Evolutionary conservation across 2,888 invertebrate genomes (phyloP), one percentile per base, ranked within the genome.

Genomic region (Octodonta nipae): DNA sequence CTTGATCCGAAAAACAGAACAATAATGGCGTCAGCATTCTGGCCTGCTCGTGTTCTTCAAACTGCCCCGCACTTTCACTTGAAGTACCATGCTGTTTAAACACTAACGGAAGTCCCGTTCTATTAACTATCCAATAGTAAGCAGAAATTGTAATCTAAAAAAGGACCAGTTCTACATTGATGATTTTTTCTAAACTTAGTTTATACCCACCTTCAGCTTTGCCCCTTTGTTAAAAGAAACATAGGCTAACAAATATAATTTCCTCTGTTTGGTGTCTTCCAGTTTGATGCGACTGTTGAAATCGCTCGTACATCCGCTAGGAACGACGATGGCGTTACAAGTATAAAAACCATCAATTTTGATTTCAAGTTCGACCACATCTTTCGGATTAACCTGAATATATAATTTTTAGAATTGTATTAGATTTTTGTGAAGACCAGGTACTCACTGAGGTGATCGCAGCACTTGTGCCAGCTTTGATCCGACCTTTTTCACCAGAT

Each of bases 101-200:
- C 33, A 98, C 81, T 38, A 98, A 65, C n/a, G 96, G 95, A 38
- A 98, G 66, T 0, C 95, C 95, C 4, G 92, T 85, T 61, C 86
- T 85, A 66, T 98, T 96, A 36, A 96, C 78, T 44, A 98, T 74
- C 95, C 95, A 96, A 65, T 82, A 92, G 2, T 87, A 83, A 2
- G 86, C 83, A 29, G 78, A 80, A 14, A 93, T 69, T 12, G 74
- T 75, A 46, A 88, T 69, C 73, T 78, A 55, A 15, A 43, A 45
- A 29, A 22, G 25, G 8, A 26, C 10, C 22, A 13, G 16, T 22
- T 20, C 20, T n/a, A 20, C 20, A 20, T 20, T 20, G 4, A 20
- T 32, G 32, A 30, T 20, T 29, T 40, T 53, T 52, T 39, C 56
- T 58, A 11, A 58, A 36, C 45, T n/a, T n/a, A n/a, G n/a, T 51